A percentile compares a stretch with the other conserved stretches of the same genome.
These are phyloP conservation scores for Xanthia togata DNA, from an alignment of 2,888 invertebrate genomes.

Conservation along the genomic window DNA sequence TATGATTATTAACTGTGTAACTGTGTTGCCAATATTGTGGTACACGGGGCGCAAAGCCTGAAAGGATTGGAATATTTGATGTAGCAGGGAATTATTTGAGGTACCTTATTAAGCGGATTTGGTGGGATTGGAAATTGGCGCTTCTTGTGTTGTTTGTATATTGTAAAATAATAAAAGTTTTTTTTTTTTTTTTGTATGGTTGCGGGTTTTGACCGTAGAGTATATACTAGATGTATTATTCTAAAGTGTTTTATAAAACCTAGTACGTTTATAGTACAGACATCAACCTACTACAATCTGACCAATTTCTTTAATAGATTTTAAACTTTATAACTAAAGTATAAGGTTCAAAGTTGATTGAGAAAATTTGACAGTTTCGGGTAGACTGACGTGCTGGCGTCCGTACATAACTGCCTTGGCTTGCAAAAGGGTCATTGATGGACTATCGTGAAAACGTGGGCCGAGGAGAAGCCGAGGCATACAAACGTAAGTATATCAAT, in stretches of 20 bases:
- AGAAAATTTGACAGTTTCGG: too few relatives aligned
- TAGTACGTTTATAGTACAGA: background rate
- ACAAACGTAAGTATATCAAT: too few relatives aligned
- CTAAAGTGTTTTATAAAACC: background rate
- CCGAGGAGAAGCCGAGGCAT: too few relatives aligned
- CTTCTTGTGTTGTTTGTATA: background rate
- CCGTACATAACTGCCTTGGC: too few relatives aligned
- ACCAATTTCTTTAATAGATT: too few relatives aligned
- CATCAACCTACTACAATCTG: too few relatives aligned
- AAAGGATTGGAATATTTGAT: constrained; percentile 45
- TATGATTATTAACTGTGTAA: constrained; percentile 18
- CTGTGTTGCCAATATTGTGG: constrained; percentile 38
- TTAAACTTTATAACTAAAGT: too few relatives aligned
- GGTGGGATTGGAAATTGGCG: background rate
- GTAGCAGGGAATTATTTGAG: background rate
- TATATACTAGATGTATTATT: background rate
- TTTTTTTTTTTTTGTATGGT: too few relatives aligned
- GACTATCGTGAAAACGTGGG: too few relatives aligned
- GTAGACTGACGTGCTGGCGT: too few relatives aligned
- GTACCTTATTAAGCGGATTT: background rate
- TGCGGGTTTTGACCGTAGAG: background rate
- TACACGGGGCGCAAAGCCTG: constrained; percentile 6
- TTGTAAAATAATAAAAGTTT: background rate
- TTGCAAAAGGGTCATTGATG: too few relatives aligned
- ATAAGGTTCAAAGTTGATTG: too few relatives aligned